Conservation (phyloP, 1,140 invertebrate genomes). For the Holcopasites calliopsidis region DNA sequence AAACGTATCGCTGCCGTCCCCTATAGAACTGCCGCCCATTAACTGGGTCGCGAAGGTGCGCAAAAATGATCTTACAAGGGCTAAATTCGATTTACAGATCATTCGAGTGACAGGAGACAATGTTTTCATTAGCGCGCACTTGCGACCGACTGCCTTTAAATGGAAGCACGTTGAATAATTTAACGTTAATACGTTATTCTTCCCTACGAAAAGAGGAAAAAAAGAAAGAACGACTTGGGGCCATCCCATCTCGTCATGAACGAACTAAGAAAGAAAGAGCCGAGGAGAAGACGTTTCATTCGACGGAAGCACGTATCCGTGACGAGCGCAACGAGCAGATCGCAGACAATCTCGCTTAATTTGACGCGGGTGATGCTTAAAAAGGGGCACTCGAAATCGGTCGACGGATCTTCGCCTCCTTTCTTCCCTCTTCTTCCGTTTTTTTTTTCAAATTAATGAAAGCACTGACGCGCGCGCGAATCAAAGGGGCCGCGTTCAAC, state of each 20-base stretch:
- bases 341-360: neutral
- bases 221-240: neutral
- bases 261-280: neutral
- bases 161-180: too few species aligned
- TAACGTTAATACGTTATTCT: neutral
- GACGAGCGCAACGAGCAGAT: slow-evolving; percentile 5
- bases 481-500: neutral
- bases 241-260: neutral
- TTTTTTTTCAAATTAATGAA: slow-evolving; percentile 9
- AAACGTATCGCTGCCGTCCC: neutral
- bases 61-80: too few species aligned
- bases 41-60: too few species aligned
- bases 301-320: neutral
- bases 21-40: too few species aligned
- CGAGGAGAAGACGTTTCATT: neutral
- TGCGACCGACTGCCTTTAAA: too few species aligned
- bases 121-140: too few species aligned
- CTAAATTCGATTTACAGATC: too few species aligned
- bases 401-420: slow-evolving; percentile 7
- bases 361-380: neutral
- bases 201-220: neutral
- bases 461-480: neutral
- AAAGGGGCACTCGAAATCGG: neutral
- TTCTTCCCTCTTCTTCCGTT: neutral
- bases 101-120: too few species aligned